Evolutionary conservation across 2,113 vertebrate species (phyloP), one percentile per base, ranked within the genome.

Genomic region (Grus americana): DNA sequence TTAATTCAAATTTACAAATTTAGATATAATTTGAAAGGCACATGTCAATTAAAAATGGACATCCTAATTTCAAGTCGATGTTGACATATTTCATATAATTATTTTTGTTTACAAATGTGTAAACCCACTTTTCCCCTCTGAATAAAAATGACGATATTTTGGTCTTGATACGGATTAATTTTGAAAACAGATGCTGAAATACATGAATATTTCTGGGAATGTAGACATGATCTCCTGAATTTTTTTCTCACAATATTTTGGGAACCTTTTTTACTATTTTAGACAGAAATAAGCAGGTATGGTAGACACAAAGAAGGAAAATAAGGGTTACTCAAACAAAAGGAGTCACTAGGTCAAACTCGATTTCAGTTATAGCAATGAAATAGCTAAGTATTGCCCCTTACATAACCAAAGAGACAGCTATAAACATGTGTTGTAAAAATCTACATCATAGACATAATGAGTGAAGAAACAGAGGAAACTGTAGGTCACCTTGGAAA

Each of bases 71-170:
- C 19, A 79, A 61, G 17, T 15, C 38, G 5, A 52, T 57, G 3
- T 26, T 89, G 22, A 30, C 21, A 29, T 47, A 49, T 36, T 59
- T 76, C 52, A 24, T 46, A 40, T 40, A 10, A 40, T 11, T 2
- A 11, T 15, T 58, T 90, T 86, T 79, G 9, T 55, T 86, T 66
- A 32, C 5, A 59, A 36, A 59, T 38, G 1, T 58, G 3, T 36
- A 49, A 75, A 67, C 9, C 36, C 15, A 34, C 5, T 49, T 61
- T 34, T 1, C 1, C 23, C 7, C 40, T 42, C 2, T 2, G 2
- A 32, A 44, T 22, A 71, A 62, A 49, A 52, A 42, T 20, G 2
- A 30, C 6, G 58, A 2, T 50, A 40, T 76, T 40, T 79, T 26
- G 10, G 4, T 38, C 92, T 86, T 46, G 15, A 13, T 19, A 12